Conservation (phyloP, 2,888 invertebrate genomes). For the Cremastinae sp. region DNA sequence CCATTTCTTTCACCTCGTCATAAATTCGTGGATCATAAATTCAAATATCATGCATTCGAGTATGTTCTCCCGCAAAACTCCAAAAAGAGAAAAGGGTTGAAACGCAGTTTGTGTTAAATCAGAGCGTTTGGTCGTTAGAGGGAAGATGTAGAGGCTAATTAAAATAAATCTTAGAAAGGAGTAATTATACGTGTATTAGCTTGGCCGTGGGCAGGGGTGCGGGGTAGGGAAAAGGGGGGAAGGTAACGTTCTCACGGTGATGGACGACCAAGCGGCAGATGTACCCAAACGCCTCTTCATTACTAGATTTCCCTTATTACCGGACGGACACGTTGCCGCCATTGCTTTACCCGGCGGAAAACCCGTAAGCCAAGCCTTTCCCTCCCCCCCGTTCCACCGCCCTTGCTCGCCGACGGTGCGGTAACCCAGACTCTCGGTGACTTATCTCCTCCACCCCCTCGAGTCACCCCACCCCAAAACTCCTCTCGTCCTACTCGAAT, state of each 20-base stretch:
- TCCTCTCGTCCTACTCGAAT: too few relatives aligned
- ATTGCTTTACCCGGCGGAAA: conserved; percentile 66
- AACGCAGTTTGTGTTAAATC: conserved; percentile 69
- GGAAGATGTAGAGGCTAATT: conserved; percentile 79
- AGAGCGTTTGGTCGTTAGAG: conserved; percentile 76
- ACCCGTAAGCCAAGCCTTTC: conserved; percentile 54
- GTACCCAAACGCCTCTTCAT: conserved; percentile 80
- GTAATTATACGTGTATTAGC: conserved; percentile 81
- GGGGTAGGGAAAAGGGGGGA: too few relatives aligned
- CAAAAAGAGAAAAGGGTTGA: conserved; percentile 54
- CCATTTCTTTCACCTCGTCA: too few relatives aligned
- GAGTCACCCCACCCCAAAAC: too few relatives aligned
- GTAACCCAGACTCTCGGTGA: conserved; percentile 58
- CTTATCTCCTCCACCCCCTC: conserved; percentile 40
- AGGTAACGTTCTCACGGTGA: conserved; percentile 72
- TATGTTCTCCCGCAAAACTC: conserved; percentile 54
- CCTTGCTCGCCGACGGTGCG: conserved; percentile 58
- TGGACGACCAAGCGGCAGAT: conserved; percentile 79
- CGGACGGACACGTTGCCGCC: conserved; percentile 72
- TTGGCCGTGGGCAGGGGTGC: conserved; percentile 62
- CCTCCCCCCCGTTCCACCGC: conserved; percentile 18
- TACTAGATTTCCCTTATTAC: conserved; percentile 79
- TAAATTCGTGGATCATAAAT: too few relatives aligned
- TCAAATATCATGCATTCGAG: conserved; percentile 50
- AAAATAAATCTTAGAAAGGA: conserved; percentile 80